These are phyloP conservation scores for Lamprologus ornatipinnis DNA, from an alignment of 2,113 vertebrate genomes.

Conservation along the genomic window DNA sequence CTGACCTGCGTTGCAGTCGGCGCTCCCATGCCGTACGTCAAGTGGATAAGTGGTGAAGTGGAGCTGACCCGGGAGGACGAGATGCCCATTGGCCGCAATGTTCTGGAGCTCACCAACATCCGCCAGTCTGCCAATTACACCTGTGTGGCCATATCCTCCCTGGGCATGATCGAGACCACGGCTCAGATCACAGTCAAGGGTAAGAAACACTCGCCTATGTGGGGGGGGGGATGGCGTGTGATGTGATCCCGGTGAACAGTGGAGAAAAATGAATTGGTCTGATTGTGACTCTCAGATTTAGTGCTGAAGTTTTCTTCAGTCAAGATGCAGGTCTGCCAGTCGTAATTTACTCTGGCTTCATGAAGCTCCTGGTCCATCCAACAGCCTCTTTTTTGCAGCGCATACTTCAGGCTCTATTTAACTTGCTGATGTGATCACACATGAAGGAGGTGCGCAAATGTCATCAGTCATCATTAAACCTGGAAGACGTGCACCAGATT, in stretches of 20 bases:
- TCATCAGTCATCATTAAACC: not conserved
- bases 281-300: not conserved
- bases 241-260: not conserved
- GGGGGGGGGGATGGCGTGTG: not conserved
- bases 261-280: not conserved
- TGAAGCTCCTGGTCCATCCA: not conserved
- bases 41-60: constrained; percentile 85
- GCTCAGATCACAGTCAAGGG: constrained; percentile 96
- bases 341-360: not conserved
- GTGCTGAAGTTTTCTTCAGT: not conserved
- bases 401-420: not conserved
- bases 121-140: constrained; percentile 91
- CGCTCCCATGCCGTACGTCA: constrained; percentile 94
- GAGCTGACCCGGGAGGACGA: constrained; percentile 92
- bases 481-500: not conserved
- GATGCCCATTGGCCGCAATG: constrained; percentile 91
- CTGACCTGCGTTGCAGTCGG: constrained; percentile 96
- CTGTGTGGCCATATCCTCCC: constrained; percentile 91
- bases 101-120: constrained; percentile 89
- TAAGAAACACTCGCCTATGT: constrained; percentile 38
- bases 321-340: rapidly evolving
- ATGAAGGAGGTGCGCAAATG: not conserved
- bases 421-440: not conserved
- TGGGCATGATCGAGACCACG: constrained; percentile 90
- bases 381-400: not conserved